Conservation (phyloP, 2,797 vertebrate species). For the Etheostoma nigrum region DNA sequence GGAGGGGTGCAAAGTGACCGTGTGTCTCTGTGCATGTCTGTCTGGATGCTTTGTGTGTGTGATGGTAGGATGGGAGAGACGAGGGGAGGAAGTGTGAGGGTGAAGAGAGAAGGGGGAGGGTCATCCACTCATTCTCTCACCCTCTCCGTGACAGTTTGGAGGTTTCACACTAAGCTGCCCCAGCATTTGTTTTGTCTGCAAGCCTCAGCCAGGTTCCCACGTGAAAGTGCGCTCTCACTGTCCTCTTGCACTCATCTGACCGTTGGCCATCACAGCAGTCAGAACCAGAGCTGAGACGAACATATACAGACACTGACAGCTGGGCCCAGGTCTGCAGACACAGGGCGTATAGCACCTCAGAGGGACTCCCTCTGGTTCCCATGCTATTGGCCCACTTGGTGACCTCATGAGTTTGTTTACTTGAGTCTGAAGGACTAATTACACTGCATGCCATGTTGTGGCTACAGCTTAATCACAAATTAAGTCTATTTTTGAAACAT, state of each 20-base stretch:
- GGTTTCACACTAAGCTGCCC: constrained; percentile 84
- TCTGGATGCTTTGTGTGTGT: constrained; percentile 64
- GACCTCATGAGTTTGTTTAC: constrained; percentile 64
- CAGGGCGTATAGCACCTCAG: constrained; percentile 34
- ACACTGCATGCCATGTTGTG: constrained; percentile 17
- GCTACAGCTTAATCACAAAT: background rate
- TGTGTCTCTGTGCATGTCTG: constrained; percentile 73
- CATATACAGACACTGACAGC: constrained; percentile 66
- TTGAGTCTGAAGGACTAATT: constrained; percentile 41
- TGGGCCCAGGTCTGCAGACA: constrained; percentile 59
- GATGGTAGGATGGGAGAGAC: constrained; percentile 58
- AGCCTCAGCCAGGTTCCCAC: constrained; percentile 82
- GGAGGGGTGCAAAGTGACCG: constrained; percentile 35
- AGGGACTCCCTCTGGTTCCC: constrained; percentile 51
- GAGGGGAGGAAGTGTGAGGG: constrained; percentile 62
- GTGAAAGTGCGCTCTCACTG: constrained; percentile 82
- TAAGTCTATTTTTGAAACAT: background rate
- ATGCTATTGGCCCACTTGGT: constrained; percentile 34
- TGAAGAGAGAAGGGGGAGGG: constrained; percentile 32
- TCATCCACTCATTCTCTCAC: constrained; percentile 62
- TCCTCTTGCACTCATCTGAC: constrained; percentile 67
- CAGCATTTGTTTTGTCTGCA: constrained; percentile 80
- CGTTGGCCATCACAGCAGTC: constrained; percentile 73
- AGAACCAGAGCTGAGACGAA: constrained; percentile 64
- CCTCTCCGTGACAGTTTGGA: constrained; percentile 83